Conservation (phyloP, 2,888 invertebrate species). For the Orthosia gothica region DNA sequence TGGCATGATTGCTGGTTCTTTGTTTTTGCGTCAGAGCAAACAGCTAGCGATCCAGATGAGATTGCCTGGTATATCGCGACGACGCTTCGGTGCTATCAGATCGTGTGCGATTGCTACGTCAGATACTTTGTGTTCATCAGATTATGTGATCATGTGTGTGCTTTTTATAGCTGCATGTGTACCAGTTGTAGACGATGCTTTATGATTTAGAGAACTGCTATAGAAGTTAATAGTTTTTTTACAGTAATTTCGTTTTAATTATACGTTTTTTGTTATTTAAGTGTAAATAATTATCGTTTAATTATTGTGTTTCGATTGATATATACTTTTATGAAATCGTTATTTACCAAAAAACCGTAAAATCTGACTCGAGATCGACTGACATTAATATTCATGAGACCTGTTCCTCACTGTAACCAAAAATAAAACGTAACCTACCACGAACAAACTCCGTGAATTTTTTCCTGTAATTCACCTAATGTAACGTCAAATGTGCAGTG, state of each 20-base stretch:
- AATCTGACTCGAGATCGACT: too few relatives aligned
- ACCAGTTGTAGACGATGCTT: neutral
- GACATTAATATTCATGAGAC: too few relatives aligned
- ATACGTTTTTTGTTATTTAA: too few relatives aligned
- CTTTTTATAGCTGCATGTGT: neutral
- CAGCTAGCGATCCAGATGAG: constrained; percentile 41
- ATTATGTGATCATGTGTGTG: neutral
- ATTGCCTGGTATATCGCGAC: constrained; percentile 39
- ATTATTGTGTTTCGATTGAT: too few relatives aligned
- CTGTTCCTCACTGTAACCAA: neutral
- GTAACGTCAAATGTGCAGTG: constrained; percentile 29
- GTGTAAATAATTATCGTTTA: too few relatives aligned
- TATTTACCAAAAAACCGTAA: too few relatives aligned
- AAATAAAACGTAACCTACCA: neutral
- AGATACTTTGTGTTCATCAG: constrained; percentile 18
- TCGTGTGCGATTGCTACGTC: constrained; percentile 7
- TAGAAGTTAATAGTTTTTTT: neutral
- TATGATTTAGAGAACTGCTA: neutral
- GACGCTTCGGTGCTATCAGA: constrained; percentile 34
- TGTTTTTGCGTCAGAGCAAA: constrained; percentile 40
- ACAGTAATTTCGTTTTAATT: too few relatives aligned
- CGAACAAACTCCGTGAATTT: neutral
- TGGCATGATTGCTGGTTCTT: constrained; percentile 36
- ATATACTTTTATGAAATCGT: too few relatives aligned
- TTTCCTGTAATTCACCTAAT: constrained; percentile 28